Conservation (phyloP, 1,140 invertebrate genomes). For the Drosophila neocordata region DNA sequence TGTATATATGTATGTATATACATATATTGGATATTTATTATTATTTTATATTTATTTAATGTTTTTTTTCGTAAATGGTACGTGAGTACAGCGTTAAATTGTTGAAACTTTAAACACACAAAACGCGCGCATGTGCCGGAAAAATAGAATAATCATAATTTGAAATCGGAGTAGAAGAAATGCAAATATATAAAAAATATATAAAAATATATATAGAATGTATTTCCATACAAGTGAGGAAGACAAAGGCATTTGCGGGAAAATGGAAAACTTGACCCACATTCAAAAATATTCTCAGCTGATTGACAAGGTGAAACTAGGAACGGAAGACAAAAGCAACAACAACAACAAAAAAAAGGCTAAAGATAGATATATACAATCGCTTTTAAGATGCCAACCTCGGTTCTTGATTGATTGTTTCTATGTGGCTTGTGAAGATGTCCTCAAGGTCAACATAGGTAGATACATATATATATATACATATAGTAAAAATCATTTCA, state of each 20-base stretch:
- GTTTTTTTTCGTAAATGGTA: slow-evolving; percentile 49
- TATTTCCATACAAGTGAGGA: neutral
- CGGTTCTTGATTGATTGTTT: slow-evolving; percentile 61
- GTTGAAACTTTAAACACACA: slow-evolving; percentile 56
- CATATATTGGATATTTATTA: neutral
- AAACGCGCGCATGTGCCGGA: slow-evolving; percentile 62
- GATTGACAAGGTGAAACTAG: slow-evolving; percentile 62
- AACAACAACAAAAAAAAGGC: slow-evolving; percentile 11
- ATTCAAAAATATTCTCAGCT: slow-evolving; percentile 21
- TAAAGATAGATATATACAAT: slow-evolving; percentile 36
- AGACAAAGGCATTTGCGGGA: neutral
- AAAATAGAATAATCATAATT: slow-evolving; percentile 39
- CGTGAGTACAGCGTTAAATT: slow-evolving; percentile 68
- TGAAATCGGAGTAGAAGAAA: slow-evolving; percentile 15
- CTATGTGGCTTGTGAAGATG: slow-evolving; percentile 14
- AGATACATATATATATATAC: neutral
- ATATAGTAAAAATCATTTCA: too few relatives aligned
- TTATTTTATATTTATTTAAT: slow-evolving; percentile 54
- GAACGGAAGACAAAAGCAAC: neutral
- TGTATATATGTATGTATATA: slow-evolving; percentile 63
- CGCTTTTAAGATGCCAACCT: slow-evolving; percentile 47
- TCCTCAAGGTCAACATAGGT: slow-evolving; percentile 73
- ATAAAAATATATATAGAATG: neutral
- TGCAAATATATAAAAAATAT: slow-evolving; percentile 10
- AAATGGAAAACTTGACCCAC: slow-evolving; percentile 36